A percentile compares a stretch with the other conserved stretches of the same genome.
These are phyloP conservation scores for Hylomyscus alleni DNA, from an alignment of 2,797 vertebrate genomes.

Conservation along the genomic window DNA sequence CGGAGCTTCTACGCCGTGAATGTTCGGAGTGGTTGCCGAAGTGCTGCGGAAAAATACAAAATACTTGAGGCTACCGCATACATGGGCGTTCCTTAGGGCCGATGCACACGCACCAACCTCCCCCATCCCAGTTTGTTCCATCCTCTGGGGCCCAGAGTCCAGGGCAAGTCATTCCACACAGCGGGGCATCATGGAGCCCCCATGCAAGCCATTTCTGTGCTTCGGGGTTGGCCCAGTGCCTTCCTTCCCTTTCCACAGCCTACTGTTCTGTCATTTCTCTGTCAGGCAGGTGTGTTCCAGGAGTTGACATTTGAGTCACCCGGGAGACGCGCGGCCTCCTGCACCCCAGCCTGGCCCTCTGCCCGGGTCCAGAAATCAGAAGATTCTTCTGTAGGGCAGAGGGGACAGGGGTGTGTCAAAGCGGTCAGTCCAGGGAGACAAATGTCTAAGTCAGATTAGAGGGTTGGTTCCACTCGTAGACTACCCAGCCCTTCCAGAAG, in stretches of 20 bases:
- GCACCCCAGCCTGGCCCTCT: background rate
- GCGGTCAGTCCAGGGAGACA: background rate
- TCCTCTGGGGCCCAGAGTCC: background rate
- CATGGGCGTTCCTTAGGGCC: fast-evolving
- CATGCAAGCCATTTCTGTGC: background rate
- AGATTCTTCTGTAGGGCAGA: background rate
- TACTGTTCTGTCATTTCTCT: background rate
- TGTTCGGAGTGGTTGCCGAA: too few species aligned
- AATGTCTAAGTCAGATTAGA: background rate
- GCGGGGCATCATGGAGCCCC: too few species aligned
- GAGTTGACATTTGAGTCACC: background rate
- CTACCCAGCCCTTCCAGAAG: background rate
- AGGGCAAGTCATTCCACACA: background rate
- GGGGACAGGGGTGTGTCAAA: fast-evolving
- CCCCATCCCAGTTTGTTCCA: background rate
- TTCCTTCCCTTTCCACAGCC: background rate
- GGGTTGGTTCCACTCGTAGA: background rate
- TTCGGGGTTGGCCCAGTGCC: background rate
- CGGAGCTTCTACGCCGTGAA: background rate
- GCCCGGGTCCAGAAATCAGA: background rate
- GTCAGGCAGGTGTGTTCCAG: background rate
- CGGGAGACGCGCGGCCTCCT: background rate
- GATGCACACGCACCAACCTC: background rate
- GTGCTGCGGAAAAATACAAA: background rate
- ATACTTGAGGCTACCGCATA: too few species aligned